phyloP scores from a whole-genome alignment of 2,888 invertebrate species.

The Dryomyza anilis region DNA sequence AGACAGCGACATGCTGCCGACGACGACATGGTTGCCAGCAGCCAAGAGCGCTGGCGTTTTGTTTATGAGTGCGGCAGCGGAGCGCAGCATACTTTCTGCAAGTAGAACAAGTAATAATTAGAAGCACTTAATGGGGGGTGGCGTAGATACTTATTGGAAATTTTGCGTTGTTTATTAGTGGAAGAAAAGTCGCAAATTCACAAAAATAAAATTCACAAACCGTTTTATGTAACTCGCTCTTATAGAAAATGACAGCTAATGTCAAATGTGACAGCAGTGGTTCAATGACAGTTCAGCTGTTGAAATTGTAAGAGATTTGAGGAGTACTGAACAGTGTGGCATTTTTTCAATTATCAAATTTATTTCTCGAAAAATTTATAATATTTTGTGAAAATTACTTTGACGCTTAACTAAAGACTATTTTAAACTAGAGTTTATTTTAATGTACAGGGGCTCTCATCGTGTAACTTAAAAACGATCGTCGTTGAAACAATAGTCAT shows the following conservation, averaged over 20 bases:
- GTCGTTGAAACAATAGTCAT: no score
- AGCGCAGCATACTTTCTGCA: constrained; percentile 48
- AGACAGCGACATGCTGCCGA: constrained; percentile 27
- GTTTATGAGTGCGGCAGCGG: constrained; percentile 47
- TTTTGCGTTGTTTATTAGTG: neutral
- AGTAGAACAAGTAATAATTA: neutral
- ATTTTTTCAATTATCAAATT: no score
- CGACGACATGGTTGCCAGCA: constrained; percentile 35
- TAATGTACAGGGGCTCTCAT: no score
- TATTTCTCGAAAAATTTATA: no score
- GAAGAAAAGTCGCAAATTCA: constrained; percentile 32
- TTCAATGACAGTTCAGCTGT: neutral
- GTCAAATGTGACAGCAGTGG: constrained; percentile 5
- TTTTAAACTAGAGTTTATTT: no score
- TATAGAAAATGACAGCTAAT: constrained; percentile 21
- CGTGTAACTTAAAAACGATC: no score
- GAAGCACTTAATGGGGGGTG: neutral
- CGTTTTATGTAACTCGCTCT: constrained; percentile 49
- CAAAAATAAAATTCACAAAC: constrained; percentile 37
- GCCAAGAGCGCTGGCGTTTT: constrained; percentile 43
- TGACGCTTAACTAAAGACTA: no score
- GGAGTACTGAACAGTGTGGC: no score
- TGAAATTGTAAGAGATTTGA: no score
- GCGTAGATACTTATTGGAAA: neutral
- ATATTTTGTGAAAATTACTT: no score